These are phyloP conservation scores for Aphidius colemani DNA, from an alignment of 2,888 invertebrate genomes.

Conservation along the genomic window DNA sequence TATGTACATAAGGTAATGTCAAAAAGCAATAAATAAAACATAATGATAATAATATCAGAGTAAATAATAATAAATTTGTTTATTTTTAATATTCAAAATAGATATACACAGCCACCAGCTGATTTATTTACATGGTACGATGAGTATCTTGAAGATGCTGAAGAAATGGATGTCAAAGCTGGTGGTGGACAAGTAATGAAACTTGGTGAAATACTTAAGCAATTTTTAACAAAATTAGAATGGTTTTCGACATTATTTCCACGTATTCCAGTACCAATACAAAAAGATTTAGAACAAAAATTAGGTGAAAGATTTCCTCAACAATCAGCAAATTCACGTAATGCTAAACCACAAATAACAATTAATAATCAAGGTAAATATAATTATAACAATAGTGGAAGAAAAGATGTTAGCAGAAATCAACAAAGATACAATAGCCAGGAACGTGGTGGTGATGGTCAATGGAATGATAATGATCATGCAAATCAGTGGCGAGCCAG, in stretches of 20 bases:
- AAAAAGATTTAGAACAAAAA: conserved; percentile 86
- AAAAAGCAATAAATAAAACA: conserved; percentile 5
- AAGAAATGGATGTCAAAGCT: conserved; percentile 97
- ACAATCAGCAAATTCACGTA: conserved; percentile 58
- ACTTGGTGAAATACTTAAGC: conserved; percentile 89
- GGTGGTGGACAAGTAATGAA: conserved; percentile 94
- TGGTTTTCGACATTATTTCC: conserved; percentile 99
- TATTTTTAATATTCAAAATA: conserved; percentile 66
- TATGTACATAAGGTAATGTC: conserved; percentile 71
- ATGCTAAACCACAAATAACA: conserved; percentile 57
- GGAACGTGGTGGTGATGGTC: conserved; percentile 57
- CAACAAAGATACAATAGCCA: conserved; percentile 45
- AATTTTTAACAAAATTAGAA: conserved; percentile 93
- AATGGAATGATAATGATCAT: conserved; percentile 60
- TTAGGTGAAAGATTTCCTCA: conserved; percentile 68
- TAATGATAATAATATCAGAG: conserved; percentile 8
- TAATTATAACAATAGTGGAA: conserved; percentile 39
- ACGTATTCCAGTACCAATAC: conserved; percentile 96
- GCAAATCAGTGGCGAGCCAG: conserved; percentile 59
- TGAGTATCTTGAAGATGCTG: conserved; percentile 93
- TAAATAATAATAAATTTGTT: conserved; percentile 13
- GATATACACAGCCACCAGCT: conserved; percentile 95
- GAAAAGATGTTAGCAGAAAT: conserved; percentile 51
- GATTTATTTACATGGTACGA: conserved; percentile 98
- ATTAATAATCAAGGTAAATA: conserved; percentile 56